Conservation (phyloP, 2,888 invertebrate genomes). For the Philereme vetulata region DNA sequence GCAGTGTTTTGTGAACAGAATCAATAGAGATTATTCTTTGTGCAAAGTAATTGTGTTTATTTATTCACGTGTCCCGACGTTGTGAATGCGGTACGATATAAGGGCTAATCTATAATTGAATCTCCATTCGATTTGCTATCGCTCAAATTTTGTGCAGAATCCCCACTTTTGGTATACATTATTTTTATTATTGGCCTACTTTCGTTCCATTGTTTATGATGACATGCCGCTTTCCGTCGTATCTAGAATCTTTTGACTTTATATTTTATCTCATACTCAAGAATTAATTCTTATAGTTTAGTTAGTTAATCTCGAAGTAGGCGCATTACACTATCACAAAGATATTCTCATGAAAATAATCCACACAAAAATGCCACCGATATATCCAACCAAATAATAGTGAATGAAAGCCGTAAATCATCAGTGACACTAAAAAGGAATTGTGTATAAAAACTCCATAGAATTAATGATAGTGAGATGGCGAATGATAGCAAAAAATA, state of each 20-base stretch:
- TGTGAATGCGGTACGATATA: conserved; percentile 75
- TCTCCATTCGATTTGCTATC: conserved; percentile 77
- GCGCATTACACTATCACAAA: no score
- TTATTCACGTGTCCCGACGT: conserved; percentile 79
- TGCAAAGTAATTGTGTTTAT: conserved; percentile 80
- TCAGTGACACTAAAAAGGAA: conserved; percentile 28
- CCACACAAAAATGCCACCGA: conserved; percentile 18
- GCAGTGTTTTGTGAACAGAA: conserved; percentile 67
- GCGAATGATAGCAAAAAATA: conserved; percentile 58
- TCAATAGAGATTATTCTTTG: conserved; percentile 79
- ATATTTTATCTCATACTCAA: no score
- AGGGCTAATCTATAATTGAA: conserved; percentile 83
- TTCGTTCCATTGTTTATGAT: conserved; percentile 14
- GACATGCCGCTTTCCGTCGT: not conserved
- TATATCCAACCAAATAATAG: not conserved
- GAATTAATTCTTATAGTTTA: no score
- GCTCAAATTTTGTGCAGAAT: conserved; percentile 63
- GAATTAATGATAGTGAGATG: conserved; percentile 43
- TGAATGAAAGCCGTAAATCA: conserved; percentile 34
- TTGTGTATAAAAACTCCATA: conserved; percentile 27
- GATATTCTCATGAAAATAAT: conserved; percentile 1
- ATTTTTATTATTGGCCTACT: conserved; percentile 43
- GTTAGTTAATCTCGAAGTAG: no score
- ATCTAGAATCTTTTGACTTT: not conserved
- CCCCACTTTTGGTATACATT: conserved; percentile 47